Percentiles rank a stretch among this genome's conserved stretches.
phyloP scores from a whole-genome alignment of 2,888 invertebrate species.

The Tridacna gigas region DNA sequence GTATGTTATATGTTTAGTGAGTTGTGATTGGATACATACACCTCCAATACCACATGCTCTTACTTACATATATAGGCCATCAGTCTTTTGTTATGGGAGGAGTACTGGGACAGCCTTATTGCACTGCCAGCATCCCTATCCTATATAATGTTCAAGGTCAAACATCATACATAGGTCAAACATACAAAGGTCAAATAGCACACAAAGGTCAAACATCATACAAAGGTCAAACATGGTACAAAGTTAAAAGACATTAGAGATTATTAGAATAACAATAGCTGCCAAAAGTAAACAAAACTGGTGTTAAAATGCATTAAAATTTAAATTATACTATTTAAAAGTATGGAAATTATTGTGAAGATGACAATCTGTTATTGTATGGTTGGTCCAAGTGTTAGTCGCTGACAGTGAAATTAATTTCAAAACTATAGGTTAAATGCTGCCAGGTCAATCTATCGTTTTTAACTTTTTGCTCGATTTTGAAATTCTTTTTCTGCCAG shows the following conservation, averaged over 20 bases:
- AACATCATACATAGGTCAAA: conserved; percentile 18
- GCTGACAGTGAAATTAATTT: no score
- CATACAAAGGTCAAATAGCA: conserved; percentile 10
- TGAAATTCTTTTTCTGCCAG: no score
- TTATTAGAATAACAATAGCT: no score
- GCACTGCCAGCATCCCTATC: conserved; percentile 47
- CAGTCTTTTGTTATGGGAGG: conserved; percentile 56
- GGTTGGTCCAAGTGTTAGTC: no score
- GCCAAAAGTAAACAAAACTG: no score
- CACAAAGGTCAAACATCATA: conserved; percentile 7
- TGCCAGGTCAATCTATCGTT: no score
- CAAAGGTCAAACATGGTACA: not conserved
- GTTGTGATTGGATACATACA: conserved; percentile 9
- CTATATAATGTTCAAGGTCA: conserved; percentile 45
- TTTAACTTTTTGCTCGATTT: no score
- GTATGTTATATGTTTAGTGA: not conserved
- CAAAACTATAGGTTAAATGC: no score
- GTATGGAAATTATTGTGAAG: no score
- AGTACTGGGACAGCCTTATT: conserved; percentile 59
- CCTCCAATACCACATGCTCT: conserved; percentile 9
- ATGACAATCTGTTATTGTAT: no score
- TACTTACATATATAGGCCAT: conserved; percentile 54
- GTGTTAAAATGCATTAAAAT: no score
- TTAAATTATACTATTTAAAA: no score
- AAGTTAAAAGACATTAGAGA: not conserved